Evolutionary conservation across 2,888 invertebrate genomes (phyloP).

Genomic region (Chalcis sispes): DNA sequence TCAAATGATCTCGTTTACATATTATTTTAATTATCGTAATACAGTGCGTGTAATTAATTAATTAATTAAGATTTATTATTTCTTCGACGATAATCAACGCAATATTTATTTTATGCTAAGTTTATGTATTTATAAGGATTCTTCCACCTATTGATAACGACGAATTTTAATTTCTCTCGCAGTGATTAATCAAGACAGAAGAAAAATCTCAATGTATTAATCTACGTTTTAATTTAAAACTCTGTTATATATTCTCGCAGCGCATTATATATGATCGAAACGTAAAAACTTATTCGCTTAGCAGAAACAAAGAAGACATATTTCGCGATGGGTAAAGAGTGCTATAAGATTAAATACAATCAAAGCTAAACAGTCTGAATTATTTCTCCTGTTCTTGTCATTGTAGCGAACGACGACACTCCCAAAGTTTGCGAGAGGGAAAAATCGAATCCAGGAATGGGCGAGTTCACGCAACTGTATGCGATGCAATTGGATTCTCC

Average conservation of each 20-base stretch:
- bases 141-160: no score
- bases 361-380: no score
- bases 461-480: background rate
- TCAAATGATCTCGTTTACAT: constrained; percentile 27
- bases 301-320: no score
- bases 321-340: no score
- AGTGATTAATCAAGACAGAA: no score
- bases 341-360: no score
- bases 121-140: no score
- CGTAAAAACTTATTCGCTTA: background rate
- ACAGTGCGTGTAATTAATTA: constrained; percentile 18
- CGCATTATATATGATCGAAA: background rate
- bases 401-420: background rate
- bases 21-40: background rate
- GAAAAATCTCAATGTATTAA: no score
- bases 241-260: no score
- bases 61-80: constrained; percentile 4
- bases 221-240: no score
- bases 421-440: background rate
- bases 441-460: background rate
- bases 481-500: constrained; percentile 2
- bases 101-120: background rate
- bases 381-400: no score
- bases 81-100: background rate
- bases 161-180: no score